A percentile compares a stretch with the other conserved stretches of the same genome.
Conservation (phyloP, 2,888 invertebrate genomes). For the Ophion ellenae region DNA sequence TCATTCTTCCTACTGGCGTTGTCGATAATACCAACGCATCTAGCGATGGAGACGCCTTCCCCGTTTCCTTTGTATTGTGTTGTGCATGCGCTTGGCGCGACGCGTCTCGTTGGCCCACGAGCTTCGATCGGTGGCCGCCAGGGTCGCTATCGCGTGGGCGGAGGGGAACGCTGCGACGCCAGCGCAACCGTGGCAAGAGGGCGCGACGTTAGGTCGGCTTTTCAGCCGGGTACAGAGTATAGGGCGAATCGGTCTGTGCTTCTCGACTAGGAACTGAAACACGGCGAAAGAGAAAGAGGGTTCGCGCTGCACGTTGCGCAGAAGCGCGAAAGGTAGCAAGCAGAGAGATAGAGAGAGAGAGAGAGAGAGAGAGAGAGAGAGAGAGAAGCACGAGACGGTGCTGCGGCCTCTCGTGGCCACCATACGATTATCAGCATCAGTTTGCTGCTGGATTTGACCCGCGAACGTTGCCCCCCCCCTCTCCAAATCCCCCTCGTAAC, state of each 20-base stretch:
- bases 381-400: slow-evolving; percentile 69
- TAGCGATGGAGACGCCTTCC: too few species aligned
- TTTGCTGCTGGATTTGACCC: slow-evolving; percentile 79
- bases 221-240: background rate
- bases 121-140: slow-evolving; percentile 65
- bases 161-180: slow-evolving; percentile 47
- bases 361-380: slow-evolving; percentile 25
- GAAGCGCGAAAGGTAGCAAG: slow-evolving; percentile 22
- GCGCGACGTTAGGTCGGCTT: slow-evolving; percentile 16
- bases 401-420: slow-evolving; percentile 79
- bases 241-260: background rate
- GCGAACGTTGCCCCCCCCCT: slow-evolving; percentile 57
- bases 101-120: slow-evolving; percentile 68
- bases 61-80: background rate
- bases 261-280: background rate
- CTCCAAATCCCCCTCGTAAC: background rate
- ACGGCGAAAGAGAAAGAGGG: slow-evolving; percentile 1
- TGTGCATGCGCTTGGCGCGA: slow-evolving; percentile 15
- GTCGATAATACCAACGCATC: too few species aligned
- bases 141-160: slow-evolving; percentile 70
- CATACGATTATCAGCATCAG: slow-evolving; percentile 81
- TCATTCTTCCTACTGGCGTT: too few species aligned
- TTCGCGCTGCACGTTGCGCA: slow-evolving; percentile 24
- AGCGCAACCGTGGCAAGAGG: slow-evolving; percentile 7
- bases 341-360: slow-evolving; percentile 15